phyloP scores from a whole-genome alignment of 1,140 invertebrate genomes.

The Brevipalpus yothersi region DNA sequence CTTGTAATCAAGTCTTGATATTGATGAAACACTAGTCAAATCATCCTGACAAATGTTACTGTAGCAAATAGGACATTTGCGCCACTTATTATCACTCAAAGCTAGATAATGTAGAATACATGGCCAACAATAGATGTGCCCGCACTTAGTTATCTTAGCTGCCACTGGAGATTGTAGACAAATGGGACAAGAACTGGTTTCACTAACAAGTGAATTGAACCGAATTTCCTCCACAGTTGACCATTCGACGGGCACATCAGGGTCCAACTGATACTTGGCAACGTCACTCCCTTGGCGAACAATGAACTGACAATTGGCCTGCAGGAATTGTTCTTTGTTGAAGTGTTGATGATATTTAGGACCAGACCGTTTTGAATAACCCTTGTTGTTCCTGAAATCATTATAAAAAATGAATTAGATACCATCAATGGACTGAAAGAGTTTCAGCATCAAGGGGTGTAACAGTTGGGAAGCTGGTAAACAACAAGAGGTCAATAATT shows the following conservation, averaged over 20 bases:
- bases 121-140: constrained; percentile 85
- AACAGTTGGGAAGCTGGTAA: too few relatives aligned
- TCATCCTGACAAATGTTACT: constrained; percentile 45
- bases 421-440: too few relatives aligned
- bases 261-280: constrained; percentile 42
- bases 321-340: constrained; percentile 74
- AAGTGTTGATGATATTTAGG: constrained; percentile 27
- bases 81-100: constrained; percentile 45
- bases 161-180: constrained; percentile 57
- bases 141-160: constrained; percentile 75
- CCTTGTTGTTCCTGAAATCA: too few relatives aligned
- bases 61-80: constrained; percentile 66
- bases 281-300: constrained; percentile 54
- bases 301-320: constrained; percentile 88
- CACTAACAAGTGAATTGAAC: constrained; percentile 3
- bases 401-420: too few relatives aligned
- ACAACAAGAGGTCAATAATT: not conserved
- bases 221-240: constrained; percentile 20
- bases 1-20: constrained; percentile 20
- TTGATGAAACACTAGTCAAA: constrained; percentile 43
- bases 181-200: constrained; percentile 45
- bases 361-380: constrained; percentile 4
- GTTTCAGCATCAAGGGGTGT: too few relatives aligned
- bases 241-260: constrained; percentile 76
- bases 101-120: constrained; percentile 79